These are phyloP conservation scores for Zaprionus bogoriensis DNA, from an alignment of 2,888 invertebrate species.

Conservation along the genomic window DNA sequence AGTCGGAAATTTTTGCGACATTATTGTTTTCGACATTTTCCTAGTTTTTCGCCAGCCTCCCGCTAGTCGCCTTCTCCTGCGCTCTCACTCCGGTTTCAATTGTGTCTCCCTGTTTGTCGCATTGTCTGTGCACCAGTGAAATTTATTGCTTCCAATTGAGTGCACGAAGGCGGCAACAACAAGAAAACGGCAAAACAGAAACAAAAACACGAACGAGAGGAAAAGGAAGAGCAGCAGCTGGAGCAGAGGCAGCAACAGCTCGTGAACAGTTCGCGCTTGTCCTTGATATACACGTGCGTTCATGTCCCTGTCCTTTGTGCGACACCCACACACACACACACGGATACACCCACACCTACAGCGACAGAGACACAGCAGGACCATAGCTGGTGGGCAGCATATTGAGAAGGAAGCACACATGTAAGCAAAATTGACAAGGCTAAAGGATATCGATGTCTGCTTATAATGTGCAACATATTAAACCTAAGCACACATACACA, in stretches of 20 bases:
- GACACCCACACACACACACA: conserved; percentile 14
- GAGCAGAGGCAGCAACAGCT: conserved; percentile 44
- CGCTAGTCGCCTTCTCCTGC: conserved; percentile 16
- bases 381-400: conserved; percentile 51
- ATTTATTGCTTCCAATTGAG: conserved; percentile 82
- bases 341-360: conserved; percentile 15
- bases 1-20: conserved; percentile 79
- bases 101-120: conserved; percentile 32
- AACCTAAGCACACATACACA: conserved; percentile 78
- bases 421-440: conserved; percentile 80
- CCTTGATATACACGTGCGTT: conserved; percentile 75
- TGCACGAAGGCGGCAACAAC: conserved; percentile 60
- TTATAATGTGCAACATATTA: conserved; percentile 81
- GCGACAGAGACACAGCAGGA: neutral
- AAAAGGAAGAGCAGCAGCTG: conserved; percentile 13
- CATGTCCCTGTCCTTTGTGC: conserved; percentile 34
- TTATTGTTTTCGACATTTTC: conserved; percentile 78
- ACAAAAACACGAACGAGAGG: conserved; percentile 3
- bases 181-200: conserved; percentile 33
- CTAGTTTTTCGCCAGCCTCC: conserved; percentile 67
- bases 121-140: conserved; percentile 69
- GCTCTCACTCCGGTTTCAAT: neutral
- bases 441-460: conserved; percentile 81
- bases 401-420: conserved; percentile 78
- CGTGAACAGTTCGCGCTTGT: conserved; percentile 71